Percentiles rank a stretch among this genome's conserved stretches.
phyloP scores from a whole-genome alignment of 2,888 invertebrate species.

The Tenthredo livida region DNA sequence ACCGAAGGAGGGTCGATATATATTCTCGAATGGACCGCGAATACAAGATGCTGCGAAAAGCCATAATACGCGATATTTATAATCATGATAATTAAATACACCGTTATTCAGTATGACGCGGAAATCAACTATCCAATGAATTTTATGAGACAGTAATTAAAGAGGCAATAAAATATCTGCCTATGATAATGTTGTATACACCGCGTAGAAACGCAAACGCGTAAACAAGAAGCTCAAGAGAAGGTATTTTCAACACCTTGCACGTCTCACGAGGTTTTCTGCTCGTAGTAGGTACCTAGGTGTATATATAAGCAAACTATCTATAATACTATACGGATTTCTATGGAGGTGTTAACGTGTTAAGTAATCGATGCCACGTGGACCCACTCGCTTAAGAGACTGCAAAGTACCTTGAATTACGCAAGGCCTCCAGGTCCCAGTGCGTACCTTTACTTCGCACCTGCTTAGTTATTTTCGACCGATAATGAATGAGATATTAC shows the following conservation, averaged over 20 bases:
- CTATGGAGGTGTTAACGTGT: constrained; percentile 37
- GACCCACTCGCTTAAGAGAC: background rate
- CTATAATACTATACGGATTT: background rate
- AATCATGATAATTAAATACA: constrained; percentile 5
- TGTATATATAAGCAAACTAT: background rate
- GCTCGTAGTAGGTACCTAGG: background rate
- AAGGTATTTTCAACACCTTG: constrained; percentile 28
- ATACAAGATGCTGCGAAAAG: background rate
- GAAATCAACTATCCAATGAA: background rate
- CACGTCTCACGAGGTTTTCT: background rate
- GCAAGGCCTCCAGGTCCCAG: background rate
- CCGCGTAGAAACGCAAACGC: background rate
- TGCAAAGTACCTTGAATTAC: background rate
- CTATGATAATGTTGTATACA: background rate
- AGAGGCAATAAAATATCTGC: background rate
- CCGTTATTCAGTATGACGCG: background rate
- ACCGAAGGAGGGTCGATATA: background rate
- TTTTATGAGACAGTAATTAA: constrained; percentile 19
- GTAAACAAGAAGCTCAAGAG: background rate
- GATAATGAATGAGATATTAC: background rate
- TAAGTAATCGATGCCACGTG: constrained; percentile 40
- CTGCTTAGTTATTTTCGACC: background rate
- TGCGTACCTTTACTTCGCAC: background rate
- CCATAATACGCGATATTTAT: constrained; percentile 9
- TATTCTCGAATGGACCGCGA: background rate